These are phyloP conservation scores for Montipora sp. DNA, from an alignment of 64 coral and sea anemone genomes.

Conservation along the genomic window DNA sequence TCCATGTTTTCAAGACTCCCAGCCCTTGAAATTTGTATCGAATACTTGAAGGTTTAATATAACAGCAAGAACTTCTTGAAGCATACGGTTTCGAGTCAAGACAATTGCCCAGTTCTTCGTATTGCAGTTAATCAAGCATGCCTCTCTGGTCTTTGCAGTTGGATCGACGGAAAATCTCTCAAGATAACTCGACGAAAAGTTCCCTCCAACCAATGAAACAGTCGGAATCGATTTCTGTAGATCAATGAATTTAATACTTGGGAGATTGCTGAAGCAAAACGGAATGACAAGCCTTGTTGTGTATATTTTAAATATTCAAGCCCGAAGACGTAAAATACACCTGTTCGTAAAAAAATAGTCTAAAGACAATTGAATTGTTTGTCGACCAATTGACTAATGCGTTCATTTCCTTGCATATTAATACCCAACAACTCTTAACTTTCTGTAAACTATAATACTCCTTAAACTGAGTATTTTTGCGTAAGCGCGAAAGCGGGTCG, in stretches of 20 bases:
- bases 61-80: slow-evolving; percentile 5
- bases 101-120: neutral
- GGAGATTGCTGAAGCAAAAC: slow-evolving; percentile 29
- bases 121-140: neutral
- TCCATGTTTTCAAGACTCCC: slow-evolving; percentile 30
- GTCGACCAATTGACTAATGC: slow-evolving; percentile 23
- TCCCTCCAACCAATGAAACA: neutral
- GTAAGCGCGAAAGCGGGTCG: too few relatives aligned
- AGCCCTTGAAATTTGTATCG: neutral
- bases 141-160: neutral
- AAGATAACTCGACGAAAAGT: neutral
- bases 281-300: slow-evolving; percentile 21
- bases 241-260: neutral
- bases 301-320: slow-evolving; percentile 49
- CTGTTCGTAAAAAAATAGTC: slow-evolving; percentile 18
- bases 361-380: slow-evolving; percentile 51
- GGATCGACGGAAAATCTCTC: neutral
- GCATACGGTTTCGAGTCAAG: slow-evolving; percentile 1
- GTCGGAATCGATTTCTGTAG: neutral
- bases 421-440: neutral
- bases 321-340: slow-evolving; percentile 5
- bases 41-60: slow-evolving; percentile 31
- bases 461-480: too few relatives aligned
- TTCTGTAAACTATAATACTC: too few relatives aligned
- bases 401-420: slow-evolving; percentile 24